Conservation (phyloP, 2,113 vertebrate genomes). For the Petrocephalus zakoni region DNA sequence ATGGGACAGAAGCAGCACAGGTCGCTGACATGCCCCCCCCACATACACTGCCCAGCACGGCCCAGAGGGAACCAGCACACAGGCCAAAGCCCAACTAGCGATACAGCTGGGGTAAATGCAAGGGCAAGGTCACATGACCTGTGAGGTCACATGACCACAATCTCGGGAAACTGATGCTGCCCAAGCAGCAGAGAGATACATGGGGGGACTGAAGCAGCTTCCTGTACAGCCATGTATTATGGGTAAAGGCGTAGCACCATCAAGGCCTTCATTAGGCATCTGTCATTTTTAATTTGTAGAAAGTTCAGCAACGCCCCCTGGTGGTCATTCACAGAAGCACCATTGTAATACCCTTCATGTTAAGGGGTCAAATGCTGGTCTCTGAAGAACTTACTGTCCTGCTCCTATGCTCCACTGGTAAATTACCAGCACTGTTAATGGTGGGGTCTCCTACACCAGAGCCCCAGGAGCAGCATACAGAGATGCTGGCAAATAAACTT, state of each 20-base stretch:
- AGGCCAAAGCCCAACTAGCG: not conserved
- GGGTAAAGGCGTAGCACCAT: not conserved
- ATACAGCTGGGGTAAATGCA: not conserved
- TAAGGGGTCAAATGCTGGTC: not conserved
- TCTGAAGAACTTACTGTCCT: not conserved
- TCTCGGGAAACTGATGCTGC: not conserved
- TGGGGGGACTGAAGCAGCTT: not conserved
- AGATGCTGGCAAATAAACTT: not conserved
- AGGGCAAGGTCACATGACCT: not conserved
- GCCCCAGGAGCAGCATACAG: not conserved
- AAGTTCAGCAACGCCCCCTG: not conserved
- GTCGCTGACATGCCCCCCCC: not conserved
- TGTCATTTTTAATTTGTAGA: not conserved
- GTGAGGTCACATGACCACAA: not conserved
- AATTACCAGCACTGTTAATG: not conserved
- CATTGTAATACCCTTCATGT: not conserved
- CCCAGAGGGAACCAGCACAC: not conserved
- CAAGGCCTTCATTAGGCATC: not conserved
- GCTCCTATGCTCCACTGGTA: not conserved
- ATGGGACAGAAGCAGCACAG: not conserved
- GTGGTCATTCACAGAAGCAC: not conserved
- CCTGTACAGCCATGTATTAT: not conserved
- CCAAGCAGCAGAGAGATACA: not conserved
- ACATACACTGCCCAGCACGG: not conserved
- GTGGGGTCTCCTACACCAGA: not conserved